Evolutionary conservation across 2,113 vertebrate genomes (phyloP).

Genomic region (Python bivittatus): DNA sequence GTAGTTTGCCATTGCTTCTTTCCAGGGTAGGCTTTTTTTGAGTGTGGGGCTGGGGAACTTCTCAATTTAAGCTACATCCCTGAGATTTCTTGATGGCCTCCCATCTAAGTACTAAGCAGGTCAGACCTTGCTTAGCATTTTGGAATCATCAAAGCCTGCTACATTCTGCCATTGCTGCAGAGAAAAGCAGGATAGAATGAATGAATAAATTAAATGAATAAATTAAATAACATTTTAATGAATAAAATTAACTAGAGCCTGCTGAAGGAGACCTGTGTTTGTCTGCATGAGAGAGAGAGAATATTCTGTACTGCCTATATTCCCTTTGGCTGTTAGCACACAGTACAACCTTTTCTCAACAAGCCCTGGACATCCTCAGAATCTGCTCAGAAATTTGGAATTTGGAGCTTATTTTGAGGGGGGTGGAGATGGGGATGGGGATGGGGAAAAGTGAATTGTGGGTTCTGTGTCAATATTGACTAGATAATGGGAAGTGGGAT

Average conservation of each 20-base stretch:
- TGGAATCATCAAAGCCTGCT: background rate
- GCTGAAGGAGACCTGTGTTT: background rate
- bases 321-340: background rate
- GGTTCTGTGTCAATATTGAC: background rate
- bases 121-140: background rate
- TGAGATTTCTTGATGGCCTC: background rate
- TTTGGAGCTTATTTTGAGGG: background rate
- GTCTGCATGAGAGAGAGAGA: background rate
- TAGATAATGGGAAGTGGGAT: background rate
- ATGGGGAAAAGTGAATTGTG: background rate
- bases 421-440: background rate
- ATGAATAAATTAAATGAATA: background rate
- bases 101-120: background rate
- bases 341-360: background rate
- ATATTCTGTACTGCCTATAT: background rate
- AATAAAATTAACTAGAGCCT: background rate
- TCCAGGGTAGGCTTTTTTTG: no score
- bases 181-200: background rate
- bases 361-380: background rate
- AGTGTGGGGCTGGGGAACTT: no score
- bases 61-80: background rate
- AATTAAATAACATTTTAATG: background rate
- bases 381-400: background rate
- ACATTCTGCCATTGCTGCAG: background rate
- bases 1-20: background rate